Conservation (phyloP, 1,140 invertebrate genomes). For the Lordiphosa collinella region DNA sequence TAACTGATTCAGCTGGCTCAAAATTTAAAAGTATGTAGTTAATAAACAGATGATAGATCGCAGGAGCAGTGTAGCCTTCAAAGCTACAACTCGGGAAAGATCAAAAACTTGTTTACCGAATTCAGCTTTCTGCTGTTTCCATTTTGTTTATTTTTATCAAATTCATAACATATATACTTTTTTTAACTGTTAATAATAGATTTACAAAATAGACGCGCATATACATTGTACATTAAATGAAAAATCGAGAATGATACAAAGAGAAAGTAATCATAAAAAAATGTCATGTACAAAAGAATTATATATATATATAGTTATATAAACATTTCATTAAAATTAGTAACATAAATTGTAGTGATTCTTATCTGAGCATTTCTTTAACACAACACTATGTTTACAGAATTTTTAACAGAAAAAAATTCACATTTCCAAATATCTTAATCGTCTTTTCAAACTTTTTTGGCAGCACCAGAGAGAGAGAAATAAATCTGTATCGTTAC, state of each 20-base stretch:
- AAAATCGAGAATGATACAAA: conserved; percentile 7
- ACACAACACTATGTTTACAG: conserved; percentile 53
- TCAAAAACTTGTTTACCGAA: too few species aligned
- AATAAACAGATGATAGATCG: too few species aligned
- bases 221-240: conserved; percentile 32
- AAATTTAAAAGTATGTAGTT: too few species aligned
- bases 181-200: conserved; percentile 49
- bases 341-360: conserved; percentile 36
- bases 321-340: conserved; percentile 3
- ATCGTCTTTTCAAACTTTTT: conserved; percentile 27
- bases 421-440: conserved; percentile 25
- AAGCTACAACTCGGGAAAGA: too few species aligned
- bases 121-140: conserved; percentile 11
- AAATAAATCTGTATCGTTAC: conserved; percentile 12
- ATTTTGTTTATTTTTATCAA: conserved; percentile 68
- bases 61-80: too few species aligned
- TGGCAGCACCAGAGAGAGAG: conserved; percentile 41
- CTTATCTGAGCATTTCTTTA: conserved; percentile 47
- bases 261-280: conserved; percentile 48
- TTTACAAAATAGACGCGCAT: conserved; percentile 42
- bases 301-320: conserved; percentile 22
- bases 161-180: conserved; percentile 72
- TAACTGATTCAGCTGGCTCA: too few species aligned
- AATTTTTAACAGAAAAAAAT: conserved; percentile 36
- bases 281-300: conserved; percentile 56